Conservation (phyloP, 1,140 invertebrate species). For the Habropoda laboriosa region DNA sequence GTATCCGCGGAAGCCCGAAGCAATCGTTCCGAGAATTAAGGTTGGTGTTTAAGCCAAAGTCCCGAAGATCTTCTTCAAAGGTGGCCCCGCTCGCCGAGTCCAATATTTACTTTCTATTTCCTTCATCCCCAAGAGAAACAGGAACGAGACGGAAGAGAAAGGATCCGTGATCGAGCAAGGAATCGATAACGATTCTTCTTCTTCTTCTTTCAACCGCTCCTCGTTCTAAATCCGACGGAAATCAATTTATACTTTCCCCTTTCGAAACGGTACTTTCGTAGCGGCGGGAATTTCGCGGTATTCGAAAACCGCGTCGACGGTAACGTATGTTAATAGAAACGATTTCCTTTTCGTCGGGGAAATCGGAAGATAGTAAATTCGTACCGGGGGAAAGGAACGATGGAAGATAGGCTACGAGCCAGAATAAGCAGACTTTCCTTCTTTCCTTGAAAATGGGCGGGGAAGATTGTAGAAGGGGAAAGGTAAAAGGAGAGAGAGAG, state of each 20-base stretch:
- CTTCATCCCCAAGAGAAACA: background rate
- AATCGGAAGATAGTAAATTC: constrained; percentile 27
- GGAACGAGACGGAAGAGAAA: background rate
- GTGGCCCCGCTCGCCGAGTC: no score
- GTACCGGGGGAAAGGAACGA: background rate
- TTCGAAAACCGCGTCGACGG: background rate
- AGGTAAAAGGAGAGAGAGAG: constrained; percentile 4
- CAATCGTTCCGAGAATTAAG: background rate
- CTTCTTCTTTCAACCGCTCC: no score
- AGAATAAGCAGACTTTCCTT: constrained; percentile 16
- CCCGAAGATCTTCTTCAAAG: background rate
- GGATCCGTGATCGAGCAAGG: background rate
- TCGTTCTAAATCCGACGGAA: background rate
- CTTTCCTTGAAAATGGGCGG: no score
- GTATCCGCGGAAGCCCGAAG: background rate
- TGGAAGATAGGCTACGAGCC: background rate
- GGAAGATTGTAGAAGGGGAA: background rate
- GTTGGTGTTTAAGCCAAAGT: background rate
- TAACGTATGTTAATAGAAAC: constrained; percentile 38
- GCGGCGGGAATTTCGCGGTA: background rate
- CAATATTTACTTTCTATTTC: constrained; percentile 7
- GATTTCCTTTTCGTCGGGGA: constrained; percentile 41
- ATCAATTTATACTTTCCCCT: constrained; percentile 1
- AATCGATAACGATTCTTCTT: background rate
- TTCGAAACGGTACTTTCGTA: no score